phyloP scores from a whole-genome alignment of 2,888 invertebrate genomes.

The Eupithecia tripunctaria region DNA sequence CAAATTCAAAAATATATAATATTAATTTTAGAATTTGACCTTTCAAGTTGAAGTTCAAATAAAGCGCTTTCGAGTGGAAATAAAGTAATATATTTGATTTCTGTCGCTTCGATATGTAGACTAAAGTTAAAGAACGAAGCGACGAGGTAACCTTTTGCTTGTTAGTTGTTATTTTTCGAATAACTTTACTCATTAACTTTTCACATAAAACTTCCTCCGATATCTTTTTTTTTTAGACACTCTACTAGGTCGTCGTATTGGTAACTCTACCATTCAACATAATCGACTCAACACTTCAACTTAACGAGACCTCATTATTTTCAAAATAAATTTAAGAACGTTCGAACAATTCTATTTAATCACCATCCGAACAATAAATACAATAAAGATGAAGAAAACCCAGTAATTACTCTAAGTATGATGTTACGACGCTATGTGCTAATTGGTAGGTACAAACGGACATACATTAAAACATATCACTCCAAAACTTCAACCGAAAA shows the following conservation, averaged over 20 bases:
- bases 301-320: constrained; percentile 34
- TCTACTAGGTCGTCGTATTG: background rate
- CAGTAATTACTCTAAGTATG: constrained; percentile 48
- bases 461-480: constrained; percentile 36
- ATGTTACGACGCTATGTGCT: constrained; percentile 55
- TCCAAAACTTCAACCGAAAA: constrained; percentile 16
- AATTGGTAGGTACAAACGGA: constrained; percentile 63
- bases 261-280: constrained; percentile 9
- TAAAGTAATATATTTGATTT: too few relatives aligned
- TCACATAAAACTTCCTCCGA: background rate
- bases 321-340: constrained; percentile 31
- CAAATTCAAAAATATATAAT: too few relatives aligned
- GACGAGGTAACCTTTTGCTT: background rate
- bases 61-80: too few relatives aligned
- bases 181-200: background rate
- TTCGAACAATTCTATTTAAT: constrained; percentile 43
- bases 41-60: too few relatives aligned
- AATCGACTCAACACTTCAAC: constrained; percentile 18
- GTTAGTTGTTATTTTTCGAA: background rate
- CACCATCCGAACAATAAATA: constrained; percentile 40
- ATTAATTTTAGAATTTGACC: too few relatives aligned
- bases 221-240: background rate
- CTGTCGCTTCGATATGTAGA: too few relatives aligned
- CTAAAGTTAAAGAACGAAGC: background rate
- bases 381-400: constrained; percentile 45